Evolutionary conservation across 2,888 invertebrate species (phyloP).

Genomic region (Acronicta psi): DNA sequence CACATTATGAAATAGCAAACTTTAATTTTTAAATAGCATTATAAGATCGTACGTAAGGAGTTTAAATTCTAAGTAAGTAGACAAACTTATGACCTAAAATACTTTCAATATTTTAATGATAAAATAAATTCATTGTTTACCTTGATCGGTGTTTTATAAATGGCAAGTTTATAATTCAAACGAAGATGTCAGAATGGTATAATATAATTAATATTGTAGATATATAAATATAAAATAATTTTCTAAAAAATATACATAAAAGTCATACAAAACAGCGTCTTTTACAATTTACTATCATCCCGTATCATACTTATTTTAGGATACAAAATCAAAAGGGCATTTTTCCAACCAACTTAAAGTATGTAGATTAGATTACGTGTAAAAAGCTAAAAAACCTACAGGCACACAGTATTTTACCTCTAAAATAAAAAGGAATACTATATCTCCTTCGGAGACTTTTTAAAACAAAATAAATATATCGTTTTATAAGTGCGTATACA

Average conservation of each 20-base stretch:
- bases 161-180: constrained; percentile 58
- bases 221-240: neutral
- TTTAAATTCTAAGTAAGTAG: constrained; percentile 64
- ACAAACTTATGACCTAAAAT: constrained; percentile 69
- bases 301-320: constrained; percentile 7
- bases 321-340: constrained; percentile 17
- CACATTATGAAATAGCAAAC: constrained; percentile 52
- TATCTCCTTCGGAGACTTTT: constrained; percentile 52
- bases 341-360: constrained; percentile 2
- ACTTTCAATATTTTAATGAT: constrained; percentile 68
- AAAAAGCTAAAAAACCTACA: constrained; percentile 4
- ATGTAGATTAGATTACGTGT: neutral
- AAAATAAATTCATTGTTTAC: constrained; percentile 66
- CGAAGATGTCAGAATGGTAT: constrained; percentile 29
- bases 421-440: constrained; percentile 44
- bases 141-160: constrained; percentile 52
- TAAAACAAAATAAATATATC: constrained; percentile 48
- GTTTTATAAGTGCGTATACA: constrained; percentile 15
- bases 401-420: constrained; percentile 27
- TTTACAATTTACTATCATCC: constrained; percentile 25
- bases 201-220: constrained; percentile 1
- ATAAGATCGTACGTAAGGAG: constrained; percentile 29
- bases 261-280: constrained; percentile 12
- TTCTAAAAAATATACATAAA: constrained; percentile 2
- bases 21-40: constrained; percentile 59